Evolutionary conservation across 2,113 vertebrate species (phyloP), one percentile per base, ranked within the genome.

Genomic region (Cheilinus undulatus): DNA sequence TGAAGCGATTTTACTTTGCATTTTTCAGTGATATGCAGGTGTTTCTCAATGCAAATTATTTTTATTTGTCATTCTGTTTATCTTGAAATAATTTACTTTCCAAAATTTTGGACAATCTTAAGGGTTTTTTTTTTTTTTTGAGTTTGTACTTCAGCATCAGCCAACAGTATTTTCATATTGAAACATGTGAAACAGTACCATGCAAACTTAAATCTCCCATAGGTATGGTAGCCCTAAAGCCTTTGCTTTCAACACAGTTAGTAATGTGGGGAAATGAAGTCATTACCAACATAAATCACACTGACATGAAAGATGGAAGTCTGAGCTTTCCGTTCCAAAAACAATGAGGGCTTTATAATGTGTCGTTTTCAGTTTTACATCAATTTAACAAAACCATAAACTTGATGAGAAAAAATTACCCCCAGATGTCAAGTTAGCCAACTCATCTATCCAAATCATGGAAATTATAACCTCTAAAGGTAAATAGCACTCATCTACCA

Each of bases 401-500:
- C 52, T 34, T 58, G 58, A 82, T 60, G 65, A 76, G 34, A 20
- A 78, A 10, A 68, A 84, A 90, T 70, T 27, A 68, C 69, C 82
- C 63, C 73, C 89, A 91, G 79, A 90, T 90, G 86, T 86, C 54
- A 69, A 66, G 43, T 14, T 50, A 60, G 30, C 61, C 24, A 50
- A 74, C 62, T 85, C 66, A 73, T 84, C 86, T 77, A 80, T 79
- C 75, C 50, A 83, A 84, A 85, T 86, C 72, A 87, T 90, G 88
- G 86, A 91, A 92, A 92, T 89, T 78, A 73, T 75, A 83, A 81
- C 73, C 80, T 82, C 51, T 79, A 36, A 83, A 89, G 83, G 82
- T 89, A 89, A 91, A 83, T 79, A 85, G 24, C 51, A 52, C 68
- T 80, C 61, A 68, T 36, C 57, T 27, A 84, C 7, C 53, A 58